Percentiles rank a stretch among this genome's conserved stretches.
Conservation (phyloP, 2,888 invertebrate genomes). For the Phyllotreta striolata region DNA sequence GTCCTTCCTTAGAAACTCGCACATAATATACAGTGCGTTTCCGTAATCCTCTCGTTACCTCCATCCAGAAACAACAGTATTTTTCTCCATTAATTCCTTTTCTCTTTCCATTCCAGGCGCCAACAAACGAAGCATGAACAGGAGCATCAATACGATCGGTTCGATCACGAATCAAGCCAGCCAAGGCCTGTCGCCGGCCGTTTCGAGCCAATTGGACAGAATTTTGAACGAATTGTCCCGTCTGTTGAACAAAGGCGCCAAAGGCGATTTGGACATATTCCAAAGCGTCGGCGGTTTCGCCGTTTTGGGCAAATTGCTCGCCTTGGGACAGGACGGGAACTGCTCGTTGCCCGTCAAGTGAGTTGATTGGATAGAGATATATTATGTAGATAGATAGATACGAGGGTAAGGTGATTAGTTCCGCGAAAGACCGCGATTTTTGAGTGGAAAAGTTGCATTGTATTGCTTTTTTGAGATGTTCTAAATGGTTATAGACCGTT, state of each 20-base stretch:
- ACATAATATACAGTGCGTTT: no score
- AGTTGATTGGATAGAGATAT: no score
- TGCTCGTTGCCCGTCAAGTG: constrained; percentile 69
- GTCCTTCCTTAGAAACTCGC: no score
- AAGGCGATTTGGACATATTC: constrained; percentile 60
- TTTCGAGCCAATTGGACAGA: constrained; percentile 63
- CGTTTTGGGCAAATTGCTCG: constrained; percentile 71
- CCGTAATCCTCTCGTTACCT: no score
- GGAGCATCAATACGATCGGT: constrained; percentile 57
- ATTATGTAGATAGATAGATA: no score
- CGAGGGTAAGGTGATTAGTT: no score
- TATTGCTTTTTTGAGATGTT: no score
- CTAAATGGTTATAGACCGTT: no score
- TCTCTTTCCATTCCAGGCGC: constrained; percentile 37
- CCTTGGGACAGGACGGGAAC: constrained; percentile 68
- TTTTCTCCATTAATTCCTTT: no score
- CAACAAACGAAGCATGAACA: constrained; percentile 57
- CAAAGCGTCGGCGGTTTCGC: constrained; percentile 69
- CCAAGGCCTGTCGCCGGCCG: constrained; percentile 60
- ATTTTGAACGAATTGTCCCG: constrained; percentile 66
- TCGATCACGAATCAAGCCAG: constrained; percentile 59
- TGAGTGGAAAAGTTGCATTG: no score
- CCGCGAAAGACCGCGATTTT: no score
- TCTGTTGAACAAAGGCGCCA: constrained; percentile 59
- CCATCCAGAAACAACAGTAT: no score